Evolutionary conservation across 1,140 invertebrate species (phyloP).

Genomic region (Battus philenor): DNA sequence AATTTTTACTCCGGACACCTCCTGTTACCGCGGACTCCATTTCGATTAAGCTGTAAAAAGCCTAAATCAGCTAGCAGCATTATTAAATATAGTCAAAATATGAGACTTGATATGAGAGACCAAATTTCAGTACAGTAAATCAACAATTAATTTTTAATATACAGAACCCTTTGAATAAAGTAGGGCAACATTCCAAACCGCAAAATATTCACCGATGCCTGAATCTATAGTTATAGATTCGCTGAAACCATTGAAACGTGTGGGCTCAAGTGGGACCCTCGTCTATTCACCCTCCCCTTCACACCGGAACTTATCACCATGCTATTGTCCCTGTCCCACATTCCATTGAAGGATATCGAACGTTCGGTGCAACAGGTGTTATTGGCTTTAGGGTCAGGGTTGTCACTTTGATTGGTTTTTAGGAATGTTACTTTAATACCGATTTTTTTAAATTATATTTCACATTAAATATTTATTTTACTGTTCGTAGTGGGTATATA

Average conservation of each 20-base stretch:
- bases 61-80: too few relatives aligned
- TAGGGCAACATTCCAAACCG: conserved; percentile 34
- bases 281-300: conserved; percentile 35
- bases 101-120: too few relatives aligned
- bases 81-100: too few relatives aligned
- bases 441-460: too few relatives aligned
- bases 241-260: conserved; percentile 65
- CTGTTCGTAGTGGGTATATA: too few relatives aligned
- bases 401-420: conserved; percentile 48
- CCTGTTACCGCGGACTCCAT: too few relatives aligned
- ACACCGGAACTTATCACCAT: conserved; percentile 16
- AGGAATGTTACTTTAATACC: too few relatives aligned
- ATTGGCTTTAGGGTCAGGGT: conserved; percentile 60
- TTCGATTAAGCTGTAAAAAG: too few relatives aligned
- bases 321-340: conserved; percentile 33
- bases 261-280: conserved; percentile 59
- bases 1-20: too few relatives aligned
- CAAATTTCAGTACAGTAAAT: too few relatives aligned
- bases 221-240: conserved; percentile 64
- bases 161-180: conserved; percentile 9
- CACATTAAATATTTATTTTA: too few relatives aligned
- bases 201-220: conserved; percentile 36
- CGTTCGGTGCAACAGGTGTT: conserved; percentile 68
- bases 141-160: too few relatives aligned
- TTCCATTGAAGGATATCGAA: conserved; percentile 72